Evolutionary conservation across 2,113 vertebrate genomes (phyloP).

Genomic region (Leucosticte australis): DNA sequence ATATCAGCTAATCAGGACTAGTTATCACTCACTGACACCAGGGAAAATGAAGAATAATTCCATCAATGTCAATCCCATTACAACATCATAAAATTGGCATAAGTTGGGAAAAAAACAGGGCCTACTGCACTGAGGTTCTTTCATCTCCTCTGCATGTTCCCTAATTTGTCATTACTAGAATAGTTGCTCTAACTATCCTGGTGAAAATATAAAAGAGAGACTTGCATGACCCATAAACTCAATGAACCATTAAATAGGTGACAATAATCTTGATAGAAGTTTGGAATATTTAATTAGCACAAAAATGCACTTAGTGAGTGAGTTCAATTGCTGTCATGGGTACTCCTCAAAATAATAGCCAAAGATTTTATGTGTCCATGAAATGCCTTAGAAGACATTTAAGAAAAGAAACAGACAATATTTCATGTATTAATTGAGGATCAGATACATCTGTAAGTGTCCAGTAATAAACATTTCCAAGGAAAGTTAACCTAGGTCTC

Average conservation of each 20-base stretch:
- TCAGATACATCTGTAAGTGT: constrained; percentile 60
- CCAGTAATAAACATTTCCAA: constrained; percentile 76
- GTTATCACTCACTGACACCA: neutral
- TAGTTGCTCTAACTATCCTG: constrained; percentile 70
- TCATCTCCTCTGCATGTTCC: constrained; percentile 65
- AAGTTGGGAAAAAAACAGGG: constrained; percentile 26
- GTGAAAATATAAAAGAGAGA: constrained; percentile 73
- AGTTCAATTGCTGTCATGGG: constrained; percentile 73
- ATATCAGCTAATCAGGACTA: neutral
- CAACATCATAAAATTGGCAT: constrained; percentile 29
- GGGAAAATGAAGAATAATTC: constrained; percentile 1
- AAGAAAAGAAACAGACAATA: constrained; percentile 75
- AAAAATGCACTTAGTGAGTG: constrained; percentile 75
- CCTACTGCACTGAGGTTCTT: constrained; percentile 49
- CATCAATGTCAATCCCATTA: constrained; percentile 47
- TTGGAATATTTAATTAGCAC: constrained; percentile 83
- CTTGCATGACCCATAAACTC: constrained; percentile 75
- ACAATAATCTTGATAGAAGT: constrained; percentile 83
- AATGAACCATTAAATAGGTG: constrained; percentile 84
- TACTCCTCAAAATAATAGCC: constrained; percentile 78
- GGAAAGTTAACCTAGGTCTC: constrained; percentile 73
- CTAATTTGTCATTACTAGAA: constrained; percentile 73
- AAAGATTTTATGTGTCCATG: constrained; percentile 75
- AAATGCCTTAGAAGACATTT: constrained; percentile 75
- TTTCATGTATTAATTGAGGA: constrained; percentile 79